Evolutionary conservation across 2,888 invertebrate species (phyloP).

Genomic region (Linhomoeus sp.): DNA sequence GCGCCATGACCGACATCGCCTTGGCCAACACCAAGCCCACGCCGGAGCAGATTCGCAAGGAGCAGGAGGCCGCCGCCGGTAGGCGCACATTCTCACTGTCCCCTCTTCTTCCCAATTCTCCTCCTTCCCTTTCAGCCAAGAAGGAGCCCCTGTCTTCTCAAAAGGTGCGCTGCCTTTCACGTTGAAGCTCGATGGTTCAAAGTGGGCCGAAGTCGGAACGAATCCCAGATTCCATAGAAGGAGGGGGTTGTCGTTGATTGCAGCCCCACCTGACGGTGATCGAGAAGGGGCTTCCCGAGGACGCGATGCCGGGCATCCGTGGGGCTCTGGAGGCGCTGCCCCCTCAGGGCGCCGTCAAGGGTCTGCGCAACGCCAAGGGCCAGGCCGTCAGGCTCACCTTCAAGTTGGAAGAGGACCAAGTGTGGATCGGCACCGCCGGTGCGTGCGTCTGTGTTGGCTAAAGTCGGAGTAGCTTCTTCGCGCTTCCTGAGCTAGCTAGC

Average conservation of each 20-base stretch:
- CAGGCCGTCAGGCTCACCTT: constrained; percentile 74
- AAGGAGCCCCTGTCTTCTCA: constrained; percentile 32
- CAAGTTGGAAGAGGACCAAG: constrained; percentile 66
- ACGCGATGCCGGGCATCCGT: constrained; percentile 64
- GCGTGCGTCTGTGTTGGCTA: constrained; percentile 1
- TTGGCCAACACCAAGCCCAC: constrained; percentile 40
- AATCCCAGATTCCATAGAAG: no score
- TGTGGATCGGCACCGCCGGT: constrained; percentile 71
- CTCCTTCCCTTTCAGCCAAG: constrained; percentile 10
- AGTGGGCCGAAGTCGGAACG: not conserved
- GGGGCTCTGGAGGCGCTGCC: constrained; percentile 52
- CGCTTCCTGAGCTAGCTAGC: no score
- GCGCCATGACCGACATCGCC: constrained; percentile 63
- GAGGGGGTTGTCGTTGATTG: no score
- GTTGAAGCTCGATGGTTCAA: not conserved
- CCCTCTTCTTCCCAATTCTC: constrained; percentile 1
- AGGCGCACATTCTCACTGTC: not conserved
- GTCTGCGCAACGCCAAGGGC: constrained; percentile 72
- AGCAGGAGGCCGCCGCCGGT: constrained; percentile 14
- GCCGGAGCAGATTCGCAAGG: constrained; percentile 25
- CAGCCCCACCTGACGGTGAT: constrained; percentile 58
- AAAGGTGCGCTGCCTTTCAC: constrained; percentile 22
- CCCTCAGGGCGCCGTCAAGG: constrained; percentile 54
- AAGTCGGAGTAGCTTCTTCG: no score
- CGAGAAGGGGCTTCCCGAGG: constrained; percentile 71